phyloP scores from a whole-genome alignment of 2,888 invertebrate species.

The Limenitis arthemis region DNA sequence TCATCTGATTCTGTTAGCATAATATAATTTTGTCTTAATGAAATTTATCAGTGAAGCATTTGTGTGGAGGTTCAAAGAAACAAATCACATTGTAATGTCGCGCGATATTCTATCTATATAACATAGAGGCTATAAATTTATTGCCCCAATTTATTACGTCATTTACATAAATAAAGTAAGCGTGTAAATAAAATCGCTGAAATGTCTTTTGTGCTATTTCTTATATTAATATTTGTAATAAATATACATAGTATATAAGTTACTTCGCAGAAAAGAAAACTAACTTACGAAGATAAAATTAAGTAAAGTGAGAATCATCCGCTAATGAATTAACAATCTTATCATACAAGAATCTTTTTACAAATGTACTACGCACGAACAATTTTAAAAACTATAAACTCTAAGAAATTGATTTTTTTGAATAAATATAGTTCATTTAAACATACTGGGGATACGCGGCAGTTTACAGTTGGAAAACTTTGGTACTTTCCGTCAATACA shows the following conservation, averaged over 20 bases:
- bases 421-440: constrained; percentile 63
- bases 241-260: constrained; percentile 49
- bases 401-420: constrained; percentile 48
- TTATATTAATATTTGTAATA: constrained; percentile 53
- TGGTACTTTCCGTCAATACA: constrained; percentile 51
- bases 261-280: constrained; percentile 40
- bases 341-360: constrained; percentile 50
- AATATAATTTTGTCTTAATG: background rate
- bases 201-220: constrained; percentile 64
- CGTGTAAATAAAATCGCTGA: constrained; percentile 50
- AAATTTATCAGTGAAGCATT: constrained; percentile 21
- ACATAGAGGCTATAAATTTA: constrained; percentile 32
- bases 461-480: constrained; percentile 48
- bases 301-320: constrained; percentile 31
- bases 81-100: constrained; percentile 25
- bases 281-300: constrained; percentile 36
- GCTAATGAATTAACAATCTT: constrained; percentile 18
- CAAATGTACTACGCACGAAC: constrained; percentile 55
- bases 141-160: constrained; percentile 41
- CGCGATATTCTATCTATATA: constrained; percentile 22
- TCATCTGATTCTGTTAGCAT: background rate
- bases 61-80: constrained; percentile 27
- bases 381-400: constrained; percentile 61
- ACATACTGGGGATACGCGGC: constrained; percentile 44
- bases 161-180: constrained; percentile 49